These are phyloP conservation scores for Porites rus DNA, from an alignment of 92 coral and sea anemone species.

Conservation along the genomic window DNA sequence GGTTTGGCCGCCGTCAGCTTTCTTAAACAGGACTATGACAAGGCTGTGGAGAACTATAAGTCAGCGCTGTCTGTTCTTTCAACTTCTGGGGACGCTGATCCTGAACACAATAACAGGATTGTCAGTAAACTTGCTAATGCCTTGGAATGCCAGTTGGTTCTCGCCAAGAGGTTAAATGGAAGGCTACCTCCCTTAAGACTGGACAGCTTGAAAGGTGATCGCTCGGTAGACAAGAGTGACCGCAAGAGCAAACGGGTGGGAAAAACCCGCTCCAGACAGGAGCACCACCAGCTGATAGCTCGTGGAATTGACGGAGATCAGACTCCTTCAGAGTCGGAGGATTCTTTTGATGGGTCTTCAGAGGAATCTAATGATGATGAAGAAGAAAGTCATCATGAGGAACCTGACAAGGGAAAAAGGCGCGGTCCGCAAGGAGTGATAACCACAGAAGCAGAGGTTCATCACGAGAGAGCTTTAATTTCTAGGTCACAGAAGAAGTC, in stretches of 20 bases:
- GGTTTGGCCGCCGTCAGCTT: slow-evolving; percentile 96
- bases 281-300: slow-evolving; percentile 90
- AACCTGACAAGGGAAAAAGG: slow-evolving; percentile 3
- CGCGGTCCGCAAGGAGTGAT: slow-evolving; percentile 16
- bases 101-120: slow-evolving; percentile 83
- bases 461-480: slow-evolving; percentile 7
- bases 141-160: slow-evolving; percentile 78
- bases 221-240: slow-evolving; percentile 42
- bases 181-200: slow-evolving; percentile 26
- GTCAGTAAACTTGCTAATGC: slow-evolving; percentile 94
- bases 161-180: slow-evolving; percentile 54
- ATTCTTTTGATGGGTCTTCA: slow-evolving; percentile 18
- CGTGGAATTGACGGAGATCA: slow-evolving; percentile 86
- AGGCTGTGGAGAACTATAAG: slow-evolving; percentile 90
- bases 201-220: slow-evolving; percentile 34
- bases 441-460: slow-evolving; percentile 31
- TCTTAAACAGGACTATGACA: slow-evolving; percentile 74
- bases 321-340: slow-evolving; percentile 48
- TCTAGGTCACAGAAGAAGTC: slow-evolving; percentile 16
- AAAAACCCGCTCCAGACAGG: slow-evolving; percentile 82
- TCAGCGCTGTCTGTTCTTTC: slow-evolving; percentile 81
- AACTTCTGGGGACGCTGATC: slow-evolving; percentile 55
- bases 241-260: slow-evolving; percentile 63
- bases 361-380: slow-evolving; percentile 20
- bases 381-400: background rate